Base-by-base conservation (phyloP, 2,888 invertebrate species). In the Mesorhabditis spiculigera region DNA sequence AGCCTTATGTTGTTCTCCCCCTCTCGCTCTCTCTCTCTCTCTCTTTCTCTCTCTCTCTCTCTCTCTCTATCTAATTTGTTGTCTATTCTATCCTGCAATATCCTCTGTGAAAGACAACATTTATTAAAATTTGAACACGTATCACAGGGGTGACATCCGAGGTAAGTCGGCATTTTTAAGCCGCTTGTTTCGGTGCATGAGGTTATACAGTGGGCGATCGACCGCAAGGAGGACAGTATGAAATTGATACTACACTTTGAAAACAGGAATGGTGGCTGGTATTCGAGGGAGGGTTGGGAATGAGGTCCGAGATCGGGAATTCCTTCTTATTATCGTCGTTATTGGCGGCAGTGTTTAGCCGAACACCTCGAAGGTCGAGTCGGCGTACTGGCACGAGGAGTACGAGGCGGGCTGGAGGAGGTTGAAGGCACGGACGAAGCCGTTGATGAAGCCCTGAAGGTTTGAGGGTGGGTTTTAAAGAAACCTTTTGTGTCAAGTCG, bases 381-480 rank as follows among this genome's bases (percentile, higher is more conserved):
- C 85, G 44, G 85, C 85, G 73, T 86, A 86, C 72, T 86, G 86
- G 68, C 86, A 86, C 68, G 80, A 79, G 10, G 76, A 75, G 79
- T 86, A 86, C 61, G 78, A 76, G 43, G 83, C 83, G 41, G 86
- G 86, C 73, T 86, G 86, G 10, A 86, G 78, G 69, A 86, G 75
- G 77, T 86, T 86, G 81, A 86, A 86, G n/a, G 86, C 86, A 58
- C 86, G 79, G 69, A 85, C 81, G 76, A 86, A 86, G 58, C 84
- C 85, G 75, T 86, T 86, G 76, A 86, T 82, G 78, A 86, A 86
- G 69, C 86, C 84, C 74, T 86, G 82, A n/a, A 3, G 3, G 3
- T 10, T 10, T 13, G 8, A 13, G 67, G 82, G 80, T 13, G n/a
- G 58, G 3, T 50, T 50, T 50, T 50, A 13, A 50, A n/a, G 58